Base-by-base conservation (phyloP, 2,888 invertebrate genomes). In the Lepidochitona cinerea region DNA sequence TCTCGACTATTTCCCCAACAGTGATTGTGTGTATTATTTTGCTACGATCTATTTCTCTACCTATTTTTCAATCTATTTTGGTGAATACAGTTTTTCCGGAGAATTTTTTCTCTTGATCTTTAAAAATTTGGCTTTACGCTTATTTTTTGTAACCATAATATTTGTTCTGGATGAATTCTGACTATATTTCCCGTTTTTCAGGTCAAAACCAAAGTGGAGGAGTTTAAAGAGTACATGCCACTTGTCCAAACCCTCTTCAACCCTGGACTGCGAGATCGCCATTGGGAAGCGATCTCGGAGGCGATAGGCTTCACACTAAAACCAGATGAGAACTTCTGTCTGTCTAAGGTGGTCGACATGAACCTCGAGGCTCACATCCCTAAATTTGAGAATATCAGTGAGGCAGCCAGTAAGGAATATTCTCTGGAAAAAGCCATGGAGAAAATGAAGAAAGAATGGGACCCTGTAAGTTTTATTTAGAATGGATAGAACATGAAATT, bases 211-310 rank as follows among this genome's bases (percentile, higher is more conserved):
- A 93, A 93, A 90, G 96, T 98, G 81, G 97, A 98, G 84, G 94
- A 94, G 2, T 98, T 98, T 91, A 95, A 95, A 80, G 90, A 91
- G 53, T 88, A 91, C 81, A 81, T 97, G 93, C 96, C 98, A 0
- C 94, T 98, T n/a, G 95, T 98, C 52, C 94, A 95, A 88, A 97
- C 97, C 0, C 91, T 98, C 29, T 98, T 98, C 65, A 98, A 98
- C 92, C 97, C 97, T 0, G 97, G 97, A 70, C 94, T 98, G 72
- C 79, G 91, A 49, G 89, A 90, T 29, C 87, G 90, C 53, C 98
- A 98, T 90, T 98, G 98, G 98, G 96, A 97, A 87, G 95, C 95
- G 91, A 94, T 98, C 5, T 97, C 97, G 0, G 97, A 98, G 86
- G 95, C 97, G 76, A 96, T 98, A 81, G 98, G 98, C 0, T 97